Evolutionary conservation across 2,113 vertebrate species (phyloP), one percentile per base, ranked within the genome.

Genomic region (Peucedramus taeniatus): DNA sequence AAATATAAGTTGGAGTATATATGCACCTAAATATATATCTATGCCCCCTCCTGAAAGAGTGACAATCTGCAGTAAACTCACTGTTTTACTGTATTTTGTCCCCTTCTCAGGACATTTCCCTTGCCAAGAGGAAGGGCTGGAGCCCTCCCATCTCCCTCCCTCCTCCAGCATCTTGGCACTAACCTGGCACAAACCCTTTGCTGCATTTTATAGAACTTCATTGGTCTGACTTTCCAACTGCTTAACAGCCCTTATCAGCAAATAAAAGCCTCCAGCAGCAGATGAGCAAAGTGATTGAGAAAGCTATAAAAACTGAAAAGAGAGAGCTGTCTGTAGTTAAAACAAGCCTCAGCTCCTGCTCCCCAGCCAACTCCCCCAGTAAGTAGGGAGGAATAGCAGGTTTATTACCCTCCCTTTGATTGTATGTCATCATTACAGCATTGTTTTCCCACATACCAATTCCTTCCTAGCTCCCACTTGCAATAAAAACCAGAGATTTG

Each of bases 251-350:
- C 89, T 97, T 94, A 94, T 96, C 94, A 94, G 87, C 87, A 97
- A 97, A 97, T 97, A 97, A 97, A 98, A 97, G 84, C 89, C 63
- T 95, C 91, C 89, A 69, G 66, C 49, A 90, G 87, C 89, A 97
- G 92, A 96, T 87, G 95, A 96, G 88, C 45, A 68, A 87, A 93
- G 81, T 93, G 96, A 97, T 96, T 91, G 91, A 97, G 83, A 96
- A 98, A 95, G 81, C 92, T 42, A 95, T 97, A 96, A 98, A 97
- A 96, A 93, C 51, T 13, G 54, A 71, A 90, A 80, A 77, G 79
- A 93, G 76, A 89, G 93, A 96, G 69, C 85, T 85, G 63, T 86
- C 77, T 91, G 75, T 96, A 94, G 91, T 95, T 89, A 95, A 97
- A 96, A 93, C 82, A 95, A 97, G 87, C 61, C 78, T 95, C 26